phyloP scores from a whole-genome alignment of 2,797 vertebrate species.

The Alosa sapidissima region DNA sequence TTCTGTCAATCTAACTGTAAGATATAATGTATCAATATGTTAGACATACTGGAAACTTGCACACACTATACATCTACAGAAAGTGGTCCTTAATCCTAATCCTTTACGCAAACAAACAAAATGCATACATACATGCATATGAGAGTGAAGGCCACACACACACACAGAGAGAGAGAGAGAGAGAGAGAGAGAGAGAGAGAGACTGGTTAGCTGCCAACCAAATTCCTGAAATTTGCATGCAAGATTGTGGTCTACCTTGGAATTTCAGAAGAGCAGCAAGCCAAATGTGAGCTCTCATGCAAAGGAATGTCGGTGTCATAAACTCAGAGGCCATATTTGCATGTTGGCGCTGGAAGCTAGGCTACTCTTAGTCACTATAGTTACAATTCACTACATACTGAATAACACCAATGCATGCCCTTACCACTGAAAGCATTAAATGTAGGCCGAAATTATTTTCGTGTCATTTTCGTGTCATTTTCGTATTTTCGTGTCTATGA shows the following conservation, averaged over 20 bases:
- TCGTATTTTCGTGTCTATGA: no score
- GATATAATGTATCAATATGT: background rate
- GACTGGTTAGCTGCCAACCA: background rate
- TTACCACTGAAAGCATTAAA: slow-evolving; percentile 3
- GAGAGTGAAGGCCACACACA: no score
- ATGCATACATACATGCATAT: background rate
- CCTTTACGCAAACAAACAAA: background rate
- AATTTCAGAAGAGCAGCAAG: background rate
- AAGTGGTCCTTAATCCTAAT: no score
- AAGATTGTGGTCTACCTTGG: background rate
- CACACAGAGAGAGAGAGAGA: background rate
- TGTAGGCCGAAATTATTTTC: background rate
- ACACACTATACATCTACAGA: background rate
- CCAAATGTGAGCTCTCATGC: slow-evolving; percentile 2
- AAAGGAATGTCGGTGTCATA: slow-evolving; percentile 6
- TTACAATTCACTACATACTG: background rate
- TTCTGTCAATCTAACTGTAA: background rate
- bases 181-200: background rate
- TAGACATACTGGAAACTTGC: background rate
- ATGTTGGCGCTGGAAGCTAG: background rate
- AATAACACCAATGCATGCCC: background rate
- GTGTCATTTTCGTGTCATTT: background rate
- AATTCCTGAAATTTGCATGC: background rate
- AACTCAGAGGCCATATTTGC: background rate
- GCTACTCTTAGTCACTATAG: background rate